phyloP scores from a whole-genome alignment of 2,797 vertebrate genomes.

The Martes flavigula region DNA sequence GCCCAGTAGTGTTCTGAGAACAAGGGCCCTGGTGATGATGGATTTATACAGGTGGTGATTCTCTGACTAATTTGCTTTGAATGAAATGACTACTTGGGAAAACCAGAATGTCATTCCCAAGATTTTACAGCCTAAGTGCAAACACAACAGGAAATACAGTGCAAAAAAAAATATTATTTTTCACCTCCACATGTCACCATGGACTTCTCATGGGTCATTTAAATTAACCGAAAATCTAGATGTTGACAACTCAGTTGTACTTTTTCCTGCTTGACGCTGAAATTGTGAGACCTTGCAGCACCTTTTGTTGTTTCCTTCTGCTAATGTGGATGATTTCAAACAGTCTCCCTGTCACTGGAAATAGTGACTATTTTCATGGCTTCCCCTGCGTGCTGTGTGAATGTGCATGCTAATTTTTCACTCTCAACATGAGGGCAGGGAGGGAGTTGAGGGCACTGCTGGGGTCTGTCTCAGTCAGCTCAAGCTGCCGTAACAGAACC shows the following conservation, averaged over 20 bases:
- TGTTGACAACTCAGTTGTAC: neutral
- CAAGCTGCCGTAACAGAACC: neutral
- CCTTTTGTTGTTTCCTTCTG: neutral
- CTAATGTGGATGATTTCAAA: neutral
- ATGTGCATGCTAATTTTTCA: neutral
- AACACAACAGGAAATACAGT: slow-evolving; percentile 23
- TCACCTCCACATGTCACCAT: neutral
- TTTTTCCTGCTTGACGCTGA: neutral
- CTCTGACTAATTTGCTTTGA: slow-evolving; percentile 83
- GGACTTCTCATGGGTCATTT: neutral
- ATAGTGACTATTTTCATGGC: neutral
- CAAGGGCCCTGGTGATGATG: slow-evolving; percentile 77
- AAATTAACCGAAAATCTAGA: neutral
- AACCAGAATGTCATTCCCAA: slow-evolving; percentile 34
- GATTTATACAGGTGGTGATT: slow-evolving; percentile 82
- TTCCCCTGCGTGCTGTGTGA: neutral
- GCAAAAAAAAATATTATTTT: neutral
- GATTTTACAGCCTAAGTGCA: slow-evolving; percentile 52
- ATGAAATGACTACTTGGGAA: slow-evolving; percentile 76
- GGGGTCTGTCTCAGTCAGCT: neutral
- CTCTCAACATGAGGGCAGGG: accelerated
- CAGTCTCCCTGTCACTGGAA: neutral
- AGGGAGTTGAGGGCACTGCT: neutral
- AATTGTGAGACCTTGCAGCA: neutral
- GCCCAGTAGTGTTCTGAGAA: slow-evolving; percentile 78